Percentiles rank a stretch among this genome's conserved stretches.
These are phyloP conservation scores for Venusia cambrica DNA, from an alignment of 2,888 invertebrate species.

Conservation along the genomic window DNA sequence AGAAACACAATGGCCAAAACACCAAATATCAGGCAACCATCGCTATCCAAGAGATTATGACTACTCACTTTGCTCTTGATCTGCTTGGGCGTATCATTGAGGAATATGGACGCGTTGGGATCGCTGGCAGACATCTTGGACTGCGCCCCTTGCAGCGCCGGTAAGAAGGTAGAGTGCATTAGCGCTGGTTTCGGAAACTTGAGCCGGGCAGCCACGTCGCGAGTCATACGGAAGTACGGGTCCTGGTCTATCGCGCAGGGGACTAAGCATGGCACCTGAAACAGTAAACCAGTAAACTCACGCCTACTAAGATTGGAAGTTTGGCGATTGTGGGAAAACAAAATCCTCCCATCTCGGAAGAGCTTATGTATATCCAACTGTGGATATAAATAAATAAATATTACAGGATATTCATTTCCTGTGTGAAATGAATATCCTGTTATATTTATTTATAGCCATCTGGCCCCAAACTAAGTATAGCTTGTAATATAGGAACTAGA, in stretches of 20 bases:
- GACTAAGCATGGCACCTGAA: slow-evolving; percentile 84
- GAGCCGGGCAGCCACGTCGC: slow-evolving; percentile 97
- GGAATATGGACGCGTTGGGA: slow-evolving; percentile 93
- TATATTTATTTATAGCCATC: too few species aligned
- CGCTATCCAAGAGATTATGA: neutral
- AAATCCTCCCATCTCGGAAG: too few species aligned
- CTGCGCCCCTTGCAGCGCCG: slow-evolving; percentile 96
- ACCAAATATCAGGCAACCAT: slow-evolving; percentile 2
- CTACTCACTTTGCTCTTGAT: slow-evolving; percentile 93
- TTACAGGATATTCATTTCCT: too few species aligned
- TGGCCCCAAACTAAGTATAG: too few species aligned
- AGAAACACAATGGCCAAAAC: slow-evolving; percentile 7
- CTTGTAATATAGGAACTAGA: too few species aligned
- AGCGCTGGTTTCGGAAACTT: slow-evolving; percentile 93
- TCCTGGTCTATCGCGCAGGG: slow-evolving; percentile 99
- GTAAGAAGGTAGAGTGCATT: slow-evolving; percentile 93
- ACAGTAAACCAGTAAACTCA: too few species aligned
- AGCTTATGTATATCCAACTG: too few species aligned
- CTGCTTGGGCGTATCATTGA: slow-evolving; percentile 97
- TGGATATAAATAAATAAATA: too few species aligned
- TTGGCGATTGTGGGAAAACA: too few species aligned
- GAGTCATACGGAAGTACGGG: slow-evolving; percentile 99
- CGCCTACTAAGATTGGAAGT: too few species aligned
- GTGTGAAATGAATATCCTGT: too few species aligned
- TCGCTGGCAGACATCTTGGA: slow-evolving; percentile 99